Base-by-base conservation (phyloP, 2,888 invertebrate genomes). In the Anodontia alba region DNA sequence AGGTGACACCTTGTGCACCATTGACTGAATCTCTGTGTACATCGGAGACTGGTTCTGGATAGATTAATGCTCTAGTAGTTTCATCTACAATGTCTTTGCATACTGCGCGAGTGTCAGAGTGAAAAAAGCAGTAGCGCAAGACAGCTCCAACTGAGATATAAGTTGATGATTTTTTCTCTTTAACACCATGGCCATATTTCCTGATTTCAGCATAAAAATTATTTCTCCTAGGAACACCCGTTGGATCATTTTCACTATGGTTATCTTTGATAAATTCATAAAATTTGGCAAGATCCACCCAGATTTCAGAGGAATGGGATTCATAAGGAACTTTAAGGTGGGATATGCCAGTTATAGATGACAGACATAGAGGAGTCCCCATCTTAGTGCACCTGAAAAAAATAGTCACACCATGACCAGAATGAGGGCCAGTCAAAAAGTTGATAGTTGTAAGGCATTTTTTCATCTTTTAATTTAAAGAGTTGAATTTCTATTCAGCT, bases 271-370 rank as follows among this genome's bases (percentile, higher is more conserved):
- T 62, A 33, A 62, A 33, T 3, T 31, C 31, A 20, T 62, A 62
- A 62, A 62, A 62, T 33, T 62, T 33, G 17, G 31, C 33, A 33
- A 62, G 62, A 62, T 62, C 62, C 33, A 62, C 62, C 62, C 31
- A 62, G 62, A 62, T 62, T 62, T 62, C 62, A 17, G 62, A 62
- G 62, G 62, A 31, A 62, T 33, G 62, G 33, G 62, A 12, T 33
- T 33, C 62, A 62, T 33, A 33, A 15, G 62, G 62, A 33, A 62
- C 31, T 33, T 31, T 62, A 20, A 62, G 62, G 62, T 62, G 62
- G 33, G 62, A 33, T 62, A 62, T 62, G 12, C 62, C 62, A 7
- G 62, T 62, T 62, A 33, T 17, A 62, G 33, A 15, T 62, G 62
- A 62, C 20, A 62, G 33, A 17, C 20, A 62, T 26, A 8, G 23